Base-by-base conservation (phyloP, 2,888 invertebrate species). In the Nomada fabriciana region DNA sequence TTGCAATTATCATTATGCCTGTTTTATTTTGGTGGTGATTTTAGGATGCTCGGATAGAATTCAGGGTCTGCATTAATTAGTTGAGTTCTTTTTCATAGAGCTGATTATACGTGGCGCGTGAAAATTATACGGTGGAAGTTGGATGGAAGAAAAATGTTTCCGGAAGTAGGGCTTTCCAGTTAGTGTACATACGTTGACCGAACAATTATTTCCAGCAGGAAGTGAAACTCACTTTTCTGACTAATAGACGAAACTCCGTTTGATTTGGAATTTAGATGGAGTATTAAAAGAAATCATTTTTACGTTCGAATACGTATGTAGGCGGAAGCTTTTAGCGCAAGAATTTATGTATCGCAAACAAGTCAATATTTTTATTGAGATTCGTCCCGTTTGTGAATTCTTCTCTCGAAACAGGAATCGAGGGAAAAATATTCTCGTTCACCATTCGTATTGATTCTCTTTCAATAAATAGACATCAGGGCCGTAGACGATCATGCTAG, bases 181-280 rank as follows among this genome's bases (percentile, higher is more conserved):
- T 1, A 1, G 15, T 13, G n/a, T 23, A 11, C n/a, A 25, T n/a
- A n/a, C n/a, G 9, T 36, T 59, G 29, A 10, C 3, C 15, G 47
- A 47, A 55, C 47, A 55, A 78, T 78, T 74, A 78, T 61, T 68
- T 68, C 36, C 55, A 50, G 67, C 23, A 55, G 47, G 11, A 68
- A 55, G 36, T 25, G 10, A 60, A 65, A 47, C 3, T 23, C 5
- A 42, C 47, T 20, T n/a, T 23, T 68, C 15, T 15, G 10, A 18
- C 2, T 10, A 15, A 23, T 13, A 74, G n/a, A 63, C n/a, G 13
- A 64, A 42, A 42, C 4, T 18, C 2, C 7, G 52, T 23, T 72
- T 53, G 20, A n/a, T 13, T 67, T 18, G 11, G 47, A 13, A 47
- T 47, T 47, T 0, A 7, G 5, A 36, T 2, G 50, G 50, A 9